phyloP scores from a whole-genome alignment of 2,888 invertebrate genomes.

The Polylopha cassiicola region DNA sequence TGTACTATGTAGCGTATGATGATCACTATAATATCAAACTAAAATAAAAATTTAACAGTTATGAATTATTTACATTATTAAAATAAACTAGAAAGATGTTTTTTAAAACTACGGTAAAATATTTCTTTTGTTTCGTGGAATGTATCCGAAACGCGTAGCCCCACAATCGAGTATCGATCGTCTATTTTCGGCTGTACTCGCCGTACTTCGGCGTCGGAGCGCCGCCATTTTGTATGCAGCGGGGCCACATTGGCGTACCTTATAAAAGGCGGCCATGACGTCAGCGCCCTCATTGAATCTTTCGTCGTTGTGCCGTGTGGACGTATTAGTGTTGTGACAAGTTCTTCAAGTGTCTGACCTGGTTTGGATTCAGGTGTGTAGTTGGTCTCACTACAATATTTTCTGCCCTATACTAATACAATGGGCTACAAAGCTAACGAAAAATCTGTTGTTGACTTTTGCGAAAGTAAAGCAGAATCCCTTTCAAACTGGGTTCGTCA shows the following conservation, averaged over 20 bases:
- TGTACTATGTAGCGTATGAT: too few relatives aligned
- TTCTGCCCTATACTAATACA: slow-evolving; percentile 42
- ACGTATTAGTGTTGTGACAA: slow-evolving; percentile 55
- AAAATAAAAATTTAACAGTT: too few relatives aligned
- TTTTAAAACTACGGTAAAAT: too few relatives aligned
- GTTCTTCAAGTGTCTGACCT: slow-evolving; percentile 55
- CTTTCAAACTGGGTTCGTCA: slow-evolving; percentile 80
- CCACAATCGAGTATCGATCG: slow-evolving; percentile 29
- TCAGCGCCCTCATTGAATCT: slow-evolving; percentile 45
- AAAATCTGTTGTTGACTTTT: slow-evolving; percentile 68
- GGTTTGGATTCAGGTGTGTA: slow-evolving; percentile 74
- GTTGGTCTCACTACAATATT: slow-evolving; percentile 56
- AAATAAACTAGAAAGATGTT: too few relatives aligned
- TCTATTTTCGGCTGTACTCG: slow-evolving; percentile 28
- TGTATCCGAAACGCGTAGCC: slow-evolving; percentile 24
- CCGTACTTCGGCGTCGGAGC: slow-evolving; percentile 18
- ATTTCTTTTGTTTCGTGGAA: neutral
- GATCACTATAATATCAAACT: too few relatives aligned
- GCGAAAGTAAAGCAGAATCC: slow-evolving; percentile 76
- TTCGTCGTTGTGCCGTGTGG: slow-evolving; percentile 45
- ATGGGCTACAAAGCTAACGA: slow-evolving; percentile 70
- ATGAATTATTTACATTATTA: too few relatives aligned
- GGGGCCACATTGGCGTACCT: slow-evolving; percentile 35
- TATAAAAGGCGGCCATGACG: slow-evolving; percentile 60
- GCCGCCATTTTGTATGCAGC: slow-evolving; percentile 58